Evolutionary conservation across 2,888 invertebrate genomes (phyloP).

Genomic region (Electrophaes corylata): DNA sequence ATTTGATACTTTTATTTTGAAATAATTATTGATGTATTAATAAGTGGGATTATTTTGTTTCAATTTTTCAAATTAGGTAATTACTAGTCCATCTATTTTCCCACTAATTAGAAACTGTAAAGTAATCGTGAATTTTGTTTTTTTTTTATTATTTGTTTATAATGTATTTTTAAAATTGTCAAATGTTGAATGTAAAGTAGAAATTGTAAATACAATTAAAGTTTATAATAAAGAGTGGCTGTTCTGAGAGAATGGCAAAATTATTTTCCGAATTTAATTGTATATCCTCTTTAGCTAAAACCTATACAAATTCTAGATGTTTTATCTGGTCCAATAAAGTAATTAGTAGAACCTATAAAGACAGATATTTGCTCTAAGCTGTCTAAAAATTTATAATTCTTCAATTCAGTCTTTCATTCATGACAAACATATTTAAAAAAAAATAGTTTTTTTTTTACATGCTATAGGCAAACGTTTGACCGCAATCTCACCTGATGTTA

Average conservation of each 20-base stretch:
- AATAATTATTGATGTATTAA: conserved; percentile 31
- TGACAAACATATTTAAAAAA: too few relatives aligned
- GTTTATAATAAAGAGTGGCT: conserved; percentile 82
- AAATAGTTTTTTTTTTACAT: too few relatives aligned
- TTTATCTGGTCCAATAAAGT: too few relatives aligned
- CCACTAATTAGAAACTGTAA: conserved; percentile 73
- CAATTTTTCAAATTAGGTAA: conserved; percentile 73
- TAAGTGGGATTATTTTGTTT: conserved; percentile 64
- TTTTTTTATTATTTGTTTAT: conserved; percentile 74
- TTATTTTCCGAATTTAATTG: conserved; percentile 46
- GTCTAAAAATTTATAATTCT: too few relatives aligned
- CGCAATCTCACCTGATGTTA: too few relatives aligned
- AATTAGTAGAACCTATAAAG: too few relatives aligned
- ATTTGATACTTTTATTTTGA: conserved; percentile 67
- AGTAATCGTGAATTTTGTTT: conserved; percentile 77
- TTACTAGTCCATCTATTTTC: conserved; percentile 77
- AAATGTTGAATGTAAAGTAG: conserved; percentile 83
- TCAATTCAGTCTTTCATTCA: too few relatives aligned
- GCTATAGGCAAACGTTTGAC: too few relatives aligned
- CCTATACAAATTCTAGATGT: too few relatives aligned
- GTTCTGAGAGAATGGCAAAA: conserved; percentile 77
- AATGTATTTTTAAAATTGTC: conserved; percentile 83
- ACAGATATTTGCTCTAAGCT: too few relatives aligned
- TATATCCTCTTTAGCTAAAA: not conserved
- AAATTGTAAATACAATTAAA: conserved; percentile 84